Percentiles rank a stretch among this genome's conserved stretches.
phyloP scores from a whole-genome alignment of 2,113 vertebrate genomes.

The Ibidorhyncha struthersii region DNA sequence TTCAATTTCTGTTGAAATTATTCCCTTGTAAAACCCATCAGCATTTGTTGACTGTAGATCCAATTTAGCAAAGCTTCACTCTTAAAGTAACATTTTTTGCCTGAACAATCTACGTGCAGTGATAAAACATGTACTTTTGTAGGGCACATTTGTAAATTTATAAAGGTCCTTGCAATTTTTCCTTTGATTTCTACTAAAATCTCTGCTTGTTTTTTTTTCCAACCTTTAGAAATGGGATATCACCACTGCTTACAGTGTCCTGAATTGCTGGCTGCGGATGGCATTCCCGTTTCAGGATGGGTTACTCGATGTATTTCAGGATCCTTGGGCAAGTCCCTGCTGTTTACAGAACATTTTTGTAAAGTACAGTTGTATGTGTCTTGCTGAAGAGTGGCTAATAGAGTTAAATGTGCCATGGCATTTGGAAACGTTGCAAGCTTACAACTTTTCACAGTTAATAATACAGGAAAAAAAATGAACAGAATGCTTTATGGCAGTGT shows the following conservation, averaged over 20 bases:
- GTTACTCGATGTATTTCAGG: neutral
- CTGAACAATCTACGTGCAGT: neutral
- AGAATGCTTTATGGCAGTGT: neutral
- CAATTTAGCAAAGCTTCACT: neutral
- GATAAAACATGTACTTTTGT: neutral
- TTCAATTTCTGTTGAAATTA: neutral
- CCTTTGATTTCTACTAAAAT: neutral
- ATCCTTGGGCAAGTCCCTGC: neutral
- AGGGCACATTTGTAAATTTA: neutral
- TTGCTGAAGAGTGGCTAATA: neutral
- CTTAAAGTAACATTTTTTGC: neutral
- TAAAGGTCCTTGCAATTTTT: neutral
- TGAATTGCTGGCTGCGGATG: neutral
- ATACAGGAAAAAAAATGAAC: neutral
- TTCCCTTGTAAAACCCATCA: neutral
- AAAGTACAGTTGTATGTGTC: neutral
- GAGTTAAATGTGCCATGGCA: neutral
- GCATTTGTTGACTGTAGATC: neutral
- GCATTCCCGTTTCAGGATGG: neutral
- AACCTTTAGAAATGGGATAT: neutral
- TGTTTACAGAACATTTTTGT: neutral
- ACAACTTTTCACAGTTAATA: neutral
- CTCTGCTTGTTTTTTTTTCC: neutral
- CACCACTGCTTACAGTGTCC: neutral
- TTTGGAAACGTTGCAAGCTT: neutral